These are phyloP conservation scores for Chlorospingus semifuscus DNA, from an alignment of 2,797 vertebrate species.

Conservation along the genomic window DNA sequence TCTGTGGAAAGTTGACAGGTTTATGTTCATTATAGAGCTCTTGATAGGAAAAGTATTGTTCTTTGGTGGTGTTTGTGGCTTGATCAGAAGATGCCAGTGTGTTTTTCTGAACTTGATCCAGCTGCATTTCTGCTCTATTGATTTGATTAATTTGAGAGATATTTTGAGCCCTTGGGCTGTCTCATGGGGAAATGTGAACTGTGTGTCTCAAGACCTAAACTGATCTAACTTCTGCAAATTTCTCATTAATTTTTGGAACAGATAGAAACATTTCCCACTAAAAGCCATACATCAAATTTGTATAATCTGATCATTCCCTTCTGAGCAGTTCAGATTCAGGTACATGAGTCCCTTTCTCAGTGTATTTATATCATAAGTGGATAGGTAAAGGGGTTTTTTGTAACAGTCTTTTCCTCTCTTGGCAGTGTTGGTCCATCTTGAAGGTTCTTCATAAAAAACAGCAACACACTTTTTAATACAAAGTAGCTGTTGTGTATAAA, in stretches of 20 bases:
- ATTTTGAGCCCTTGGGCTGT: neutral
- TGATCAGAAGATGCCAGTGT: neutral
- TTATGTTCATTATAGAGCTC: neutral
- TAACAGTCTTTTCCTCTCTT: neutral
- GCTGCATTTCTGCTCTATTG: neutral
- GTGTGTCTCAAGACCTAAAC: neutral
- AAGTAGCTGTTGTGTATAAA: neutral
- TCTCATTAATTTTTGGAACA: neutral
- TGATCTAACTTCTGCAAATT: neutral
- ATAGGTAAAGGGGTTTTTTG: rapidly evolving
- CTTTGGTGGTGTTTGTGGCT: neutral
- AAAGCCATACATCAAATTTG: neutral
- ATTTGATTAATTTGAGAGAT: neutral
- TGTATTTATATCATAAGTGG: neutral
- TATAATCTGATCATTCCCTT: neutral
- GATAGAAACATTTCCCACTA: neutral
- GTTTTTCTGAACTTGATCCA: neutral
- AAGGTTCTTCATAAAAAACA: neutral
- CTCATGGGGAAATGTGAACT: neutral
- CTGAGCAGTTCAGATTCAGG: neutral
- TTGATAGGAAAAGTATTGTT: neutral
- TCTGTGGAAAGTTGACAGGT: neutral
- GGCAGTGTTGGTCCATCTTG: neutral
- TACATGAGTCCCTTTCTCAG: neutral
- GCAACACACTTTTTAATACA: neutral